phyloP scores from a whole-genome alignment of 1,140 invertebrate species.

The Bombus consobrinus region DNA sequence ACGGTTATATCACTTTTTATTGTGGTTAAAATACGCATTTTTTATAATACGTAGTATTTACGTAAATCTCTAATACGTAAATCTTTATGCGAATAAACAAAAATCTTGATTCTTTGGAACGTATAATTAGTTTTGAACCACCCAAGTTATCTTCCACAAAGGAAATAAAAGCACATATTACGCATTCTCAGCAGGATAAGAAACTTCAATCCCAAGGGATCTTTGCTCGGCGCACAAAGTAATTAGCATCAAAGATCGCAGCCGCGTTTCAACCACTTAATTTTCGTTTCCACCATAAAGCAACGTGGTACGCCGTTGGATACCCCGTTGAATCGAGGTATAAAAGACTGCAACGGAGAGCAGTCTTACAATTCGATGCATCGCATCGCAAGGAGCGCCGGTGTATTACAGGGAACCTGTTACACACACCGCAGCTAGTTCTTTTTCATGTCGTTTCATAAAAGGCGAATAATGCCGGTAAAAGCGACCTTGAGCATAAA shows the following conservation, averaged over 20 bases:
- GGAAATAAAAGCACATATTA: not conserved
- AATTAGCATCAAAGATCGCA: not conserved
- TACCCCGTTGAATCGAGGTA: not conserved
- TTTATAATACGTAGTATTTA: too few species aligned
- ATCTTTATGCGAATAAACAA: not conserved
- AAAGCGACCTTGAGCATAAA: constrained; percentile 49
- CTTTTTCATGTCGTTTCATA: constrained; percentile 41
- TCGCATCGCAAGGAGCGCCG: not conserved
- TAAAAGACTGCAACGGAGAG: not conserved
- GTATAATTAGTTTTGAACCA: not conserved
- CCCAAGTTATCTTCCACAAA: too few species aligned
- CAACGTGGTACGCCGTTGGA: not conserved
- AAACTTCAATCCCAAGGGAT: not conserved
- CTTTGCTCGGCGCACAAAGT: constrained; percentile 1
- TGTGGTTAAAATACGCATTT: too few species aligned
- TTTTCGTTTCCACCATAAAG: constrained; percentile 22
- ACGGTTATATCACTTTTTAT: too few species aligned
- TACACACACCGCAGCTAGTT: not conserved
- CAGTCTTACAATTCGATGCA: constrained; percentile 12
- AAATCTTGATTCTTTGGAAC: not conserved
- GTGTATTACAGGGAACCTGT: constrained; percentile 30
- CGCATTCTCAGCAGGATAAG: constrained; percentile 1
- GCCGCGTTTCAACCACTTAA: constrained; percentile 35
- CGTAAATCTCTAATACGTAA: too few species aligned
- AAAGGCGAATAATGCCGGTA: constrained; percentile 43